These are phyloP conservation scores for Hypercompe scribonia DNA, from an alignment of 2,888 invertebrate species.

Conservation along the genomic window DNA sequence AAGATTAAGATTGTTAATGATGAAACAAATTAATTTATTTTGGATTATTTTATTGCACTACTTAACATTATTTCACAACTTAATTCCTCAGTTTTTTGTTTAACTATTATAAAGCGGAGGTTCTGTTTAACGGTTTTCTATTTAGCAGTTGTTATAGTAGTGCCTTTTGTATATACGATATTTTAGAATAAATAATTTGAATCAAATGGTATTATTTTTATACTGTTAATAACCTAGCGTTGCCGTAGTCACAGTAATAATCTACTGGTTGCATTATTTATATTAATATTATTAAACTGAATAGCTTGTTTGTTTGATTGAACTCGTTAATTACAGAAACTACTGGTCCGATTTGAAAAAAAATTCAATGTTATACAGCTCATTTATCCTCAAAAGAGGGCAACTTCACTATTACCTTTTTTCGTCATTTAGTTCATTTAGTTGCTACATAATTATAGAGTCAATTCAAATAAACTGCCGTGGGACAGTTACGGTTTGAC, in stretches of 20 bases:
- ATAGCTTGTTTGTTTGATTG: too few species aligned
- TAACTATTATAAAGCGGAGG: background rate
- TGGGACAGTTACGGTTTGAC: too few species aligned
- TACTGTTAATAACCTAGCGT: background rate
- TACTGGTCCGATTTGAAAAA: too few species aligned
- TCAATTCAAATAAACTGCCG: too few species aligned
- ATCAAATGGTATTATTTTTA: background rate
- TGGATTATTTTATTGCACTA: background rate
- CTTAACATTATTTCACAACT: background rate
- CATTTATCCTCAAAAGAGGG: too few species aligned
- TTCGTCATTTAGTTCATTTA: too few species aligned
- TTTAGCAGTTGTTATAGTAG: background rate
- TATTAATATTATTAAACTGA: too few species aligned
- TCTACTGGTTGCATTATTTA: background rate
- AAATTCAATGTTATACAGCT: too few species aligned
- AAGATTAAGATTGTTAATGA: background rate
- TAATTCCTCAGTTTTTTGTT: background rate
- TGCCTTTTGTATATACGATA: background rate
- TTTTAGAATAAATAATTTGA: constrained; percentile 3
- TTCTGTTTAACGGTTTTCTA: background rate
- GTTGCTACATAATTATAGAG: too few species aligned
- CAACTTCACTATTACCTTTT: too few species aligned
- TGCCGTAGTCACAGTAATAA: background rate
- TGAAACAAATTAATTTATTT: background rate
- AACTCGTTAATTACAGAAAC: too few species aligned